These are phyloP conservation scores for Chaenogobius annularis DNA, from an alignment of 2,113 vertebrate species.

Conservation along the genomic window DNA sequence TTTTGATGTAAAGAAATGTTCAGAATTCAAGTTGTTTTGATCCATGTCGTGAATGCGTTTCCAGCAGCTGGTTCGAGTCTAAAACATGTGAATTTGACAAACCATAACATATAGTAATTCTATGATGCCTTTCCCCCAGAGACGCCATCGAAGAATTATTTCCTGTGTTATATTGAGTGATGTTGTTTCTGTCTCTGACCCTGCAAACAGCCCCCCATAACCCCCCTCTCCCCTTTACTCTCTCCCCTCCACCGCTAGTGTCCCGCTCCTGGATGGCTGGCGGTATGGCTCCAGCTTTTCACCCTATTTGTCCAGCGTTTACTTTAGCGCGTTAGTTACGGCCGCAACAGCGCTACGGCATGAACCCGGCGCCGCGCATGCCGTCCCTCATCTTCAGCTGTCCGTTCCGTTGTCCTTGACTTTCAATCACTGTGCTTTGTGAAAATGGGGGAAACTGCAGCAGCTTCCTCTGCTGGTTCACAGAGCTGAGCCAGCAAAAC, in stretches of 20 bases:
- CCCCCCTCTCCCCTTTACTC: conserved; percentile 51
- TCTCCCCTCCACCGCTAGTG: conserved; percentile 91
- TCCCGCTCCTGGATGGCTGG: conserved; percentile 99
- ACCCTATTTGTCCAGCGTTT: conserved; percentile 32
- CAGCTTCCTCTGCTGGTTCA: conserved; percentile 38
- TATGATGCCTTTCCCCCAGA: neutral
- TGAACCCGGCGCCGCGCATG: conserved; percentile 64
- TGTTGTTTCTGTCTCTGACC: conserved; percentile 38
- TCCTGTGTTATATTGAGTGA: conserved; percentile 24
- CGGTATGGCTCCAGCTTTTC: conserved; percentile 95
- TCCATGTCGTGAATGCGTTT: conserved; percentile 25
- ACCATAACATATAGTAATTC: neutral
- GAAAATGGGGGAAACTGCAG: conserved; percentile 20
- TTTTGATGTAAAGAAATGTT: neutral
- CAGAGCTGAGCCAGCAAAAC: conserved; percentile 45
- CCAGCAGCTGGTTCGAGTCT: neutral
- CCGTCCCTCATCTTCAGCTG: conserved; percentile 55
- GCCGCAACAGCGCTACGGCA: conserved; percentile 56
- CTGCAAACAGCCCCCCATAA: conserved; percentile 39
- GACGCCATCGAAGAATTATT: conserved; percentile 3
- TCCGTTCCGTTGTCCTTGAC: conserved; percentile 55
- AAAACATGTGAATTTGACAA: neutral
- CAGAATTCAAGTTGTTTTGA: neutral
- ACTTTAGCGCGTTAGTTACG: neutral
- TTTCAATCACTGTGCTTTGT: conserved; percentile 53